Evolutionary conservation across 2,113 vertebrate genomes (phyloP), one percentile per base, ranked within the genome.

Genomic region (Cacatua alba): DNA sequence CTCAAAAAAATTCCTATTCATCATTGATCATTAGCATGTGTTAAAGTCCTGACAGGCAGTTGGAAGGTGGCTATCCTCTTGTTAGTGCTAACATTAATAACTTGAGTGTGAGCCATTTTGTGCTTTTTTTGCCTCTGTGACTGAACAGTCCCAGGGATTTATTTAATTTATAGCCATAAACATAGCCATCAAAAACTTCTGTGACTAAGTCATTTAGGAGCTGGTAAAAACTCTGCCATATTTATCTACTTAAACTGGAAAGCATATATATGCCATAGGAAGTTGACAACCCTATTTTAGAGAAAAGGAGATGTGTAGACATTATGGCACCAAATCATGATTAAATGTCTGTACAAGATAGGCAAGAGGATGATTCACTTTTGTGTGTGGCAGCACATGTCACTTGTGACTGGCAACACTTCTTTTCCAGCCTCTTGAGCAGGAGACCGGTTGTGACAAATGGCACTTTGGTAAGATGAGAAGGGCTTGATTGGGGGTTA

Each of bases 21-120:
- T 67, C 0, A 0, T 4, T 48, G 35, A 8, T 77, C 16, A 35
- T 65, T 75, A 51, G 3, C 55, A 63, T 15, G 9, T 4, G 13
- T 89, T 91, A 67, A 39, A 81, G 48, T 4, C 10, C n/a, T 17
- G 69, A 49, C 10, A 72, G 16, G 57, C 13, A 77, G 12, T n/a
- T 84, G 62, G 23, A 81, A 77, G 13, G 28, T 19, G 9, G 23
- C 31, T 16, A n/a, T 63, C 17, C 23, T 29, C 16, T 76, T 67
- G 35, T 24, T 8, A 11, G 3, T 31, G 1, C 9, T 65, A 31
- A 46, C 8, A 74, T 11, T 59, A 41, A 48, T 16, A 91, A 4
- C 7, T 65, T n/a, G 21, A 48, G 81, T 43, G 4, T 1, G 3
- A 48, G 21, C 25, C 0, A 55, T 74, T 78, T 51, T 39, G 10